Percentiles rank a stretch among this genome's conserved stretches.
phyloP scores from a whole-genome alignment of 2,888 invertebrate species.

The Protophormia terraenovae region DNA sequence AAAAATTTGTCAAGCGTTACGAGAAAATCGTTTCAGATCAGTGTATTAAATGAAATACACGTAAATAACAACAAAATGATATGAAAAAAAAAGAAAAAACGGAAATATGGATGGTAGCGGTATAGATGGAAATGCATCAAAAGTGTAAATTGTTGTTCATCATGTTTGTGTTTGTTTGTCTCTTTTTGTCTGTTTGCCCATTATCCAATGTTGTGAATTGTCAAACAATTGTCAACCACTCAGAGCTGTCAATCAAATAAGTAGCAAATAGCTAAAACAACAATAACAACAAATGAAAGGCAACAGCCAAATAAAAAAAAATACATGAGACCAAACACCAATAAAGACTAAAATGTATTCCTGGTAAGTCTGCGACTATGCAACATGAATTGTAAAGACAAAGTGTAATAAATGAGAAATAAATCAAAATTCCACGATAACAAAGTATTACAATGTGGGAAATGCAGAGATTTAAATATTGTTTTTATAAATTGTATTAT shows the following conservation, averaged over 20 bases:
- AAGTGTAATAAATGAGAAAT: constrained; percentile 58
- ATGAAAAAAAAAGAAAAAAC: background rate
- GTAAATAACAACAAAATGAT: constrained; percentile 9
- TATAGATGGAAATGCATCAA: constrained; percentile 56
- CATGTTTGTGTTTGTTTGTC: constrained; percentile 31
- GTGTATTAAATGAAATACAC: constrained; percentile 52
- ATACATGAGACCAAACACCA: constrained; percentile 44
- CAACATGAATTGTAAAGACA: constrained; percentile 12
- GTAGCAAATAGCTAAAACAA: constrained; percentile 62
- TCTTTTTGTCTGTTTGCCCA: constrained; percentile 50
- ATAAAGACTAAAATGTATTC: constrained; percentile 12
- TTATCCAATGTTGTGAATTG: constrained; percentile 73
- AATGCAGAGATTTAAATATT: constrained; percentile 48
- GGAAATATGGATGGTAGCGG: background rate
- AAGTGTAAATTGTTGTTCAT: constrained; percentile 53
- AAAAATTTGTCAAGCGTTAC: constrained; percentile 80
- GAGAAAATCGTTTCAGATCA: constrained; percentile 74
- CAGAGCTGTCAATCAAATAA: constrained; percentile 80
- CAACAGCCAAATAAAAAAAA: constrained; percentile 51
- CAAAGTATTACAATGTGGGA: background rate
- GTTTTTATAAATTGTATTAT: background rate
- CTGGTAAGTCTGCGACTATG: background rate
- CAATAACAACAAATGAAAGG: constrained; percentile 39
- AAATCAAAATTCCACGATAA: constrained; percentile 53
- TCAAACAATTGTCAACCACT: constrained; percentile 81